Conservation (phyloP, 2,113 vertebrate species). For the Melanerpes formicivorus region DNA sequence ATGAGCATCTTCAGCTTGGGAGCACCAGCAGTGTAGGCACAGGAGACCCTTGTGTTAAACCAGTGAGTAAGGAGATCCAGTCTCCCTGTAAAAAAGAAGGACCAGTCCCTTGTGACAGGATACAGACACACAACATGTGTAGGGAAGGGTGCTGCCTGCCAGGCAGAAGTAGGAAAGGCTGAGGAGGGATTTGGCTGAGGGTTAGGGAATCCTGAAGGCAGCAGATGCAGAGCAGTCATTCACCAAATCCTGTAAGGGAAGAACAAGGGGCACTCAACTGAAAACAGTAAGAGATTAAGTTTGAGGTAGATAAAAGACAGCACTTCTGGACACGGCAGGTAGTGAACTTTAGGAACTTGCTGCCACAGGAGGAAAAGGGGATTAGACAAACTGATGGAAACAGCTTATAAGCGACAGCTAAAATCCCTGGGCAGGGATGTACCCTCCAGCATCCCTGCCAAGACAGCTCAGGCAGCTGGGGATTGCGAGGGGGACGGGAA, state of each 20-base stretch:
- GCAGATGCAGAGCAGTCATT: fast-evolving
- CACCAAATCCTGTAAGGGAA: background rate
- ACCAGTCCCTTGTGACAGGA: background rate
- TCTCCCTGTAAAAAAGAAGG: background rate
- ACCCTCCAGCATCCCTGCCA: background rate
- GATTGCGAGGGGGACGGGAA: fast-evolving
- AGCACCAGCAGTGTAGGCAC: background rate
- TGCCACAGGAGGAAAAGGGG: background rate
- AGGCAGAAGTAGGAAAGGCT: background rate
- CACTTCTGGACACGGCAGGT: conserved; percentile 4
- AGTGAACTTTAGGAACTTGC: conserved; percentile 26
- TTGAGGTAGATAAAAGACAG: conserved; percentile 8
- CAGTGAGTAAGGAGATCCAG: background rate
- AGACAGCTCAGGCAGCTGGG: background rate
- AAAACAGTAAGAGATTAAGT: background rate
- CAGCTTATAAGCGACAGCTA: background rate
- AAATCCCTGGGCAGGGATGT: background rate
- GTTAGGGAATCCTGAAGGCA: background rate
- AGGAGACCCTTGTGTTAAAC: background rate
- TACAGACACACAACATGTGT: background rate
- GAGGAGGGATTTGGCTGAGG: background rate
- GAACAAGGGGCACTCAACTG: background rate
- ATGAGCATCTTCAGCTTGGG: background rate
- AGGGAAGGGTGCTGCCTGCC: background rate
- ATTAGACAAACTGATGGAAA: conserved; percentile 25